Conservation (phyloP, 2,797 vertebrate species). For the Mus spretus region DNA sequence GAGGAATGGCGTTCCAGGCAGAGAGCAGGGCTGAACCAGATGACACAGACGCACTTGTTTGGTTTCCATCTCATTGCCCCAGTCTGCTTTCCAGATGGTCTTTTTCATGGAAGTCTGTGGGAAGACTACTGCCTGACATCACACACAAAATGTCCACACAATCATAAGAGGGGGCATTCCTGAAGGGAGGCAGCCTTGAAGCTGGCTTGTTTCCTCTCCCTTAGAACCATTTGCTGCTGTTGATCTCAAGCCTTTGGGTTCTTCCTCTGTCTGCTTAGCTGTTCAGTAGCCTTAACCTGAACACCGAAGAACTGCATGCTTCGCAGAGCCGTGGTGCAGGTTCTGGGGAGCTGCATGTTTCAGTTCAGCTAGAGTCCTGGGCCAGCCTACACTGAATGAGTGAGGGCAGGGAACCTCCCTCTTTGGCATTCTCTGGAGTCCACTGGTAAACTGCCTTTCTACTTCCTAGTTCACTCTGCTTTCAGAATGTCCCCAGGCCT, state of each 20-base stretch:
- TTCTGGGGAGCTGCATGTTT: background rate
- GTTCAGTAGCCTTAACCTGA: background rate
- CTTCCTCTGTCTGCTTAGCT: background rate
- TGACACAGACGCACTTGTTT: no score
- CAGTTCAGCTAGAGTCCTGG: background rate
- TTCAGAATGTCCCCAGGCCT: background rate
- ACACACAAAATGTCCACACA: conserved; percentile 82
- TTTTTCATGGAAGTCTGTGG: no score
- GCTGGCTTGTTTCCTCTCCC: conserved; percentile 61
- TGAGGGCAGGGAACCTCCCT: background rate
- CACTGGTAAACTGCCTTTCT: background rate
- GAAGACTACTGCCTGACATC: no score
- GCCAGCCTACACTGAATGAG: background rate
- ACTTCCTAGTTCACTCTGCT: background rate
- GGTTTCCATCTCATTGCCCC: no score
- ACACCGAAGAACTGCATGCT: background rate
- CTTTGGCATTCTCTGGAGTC: background rate
- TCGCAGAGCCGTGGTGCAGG: background rate
- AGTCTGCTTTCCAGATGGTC: no score
- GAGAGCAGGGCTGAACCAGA: no score
- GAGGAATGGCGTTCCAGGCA: no score
- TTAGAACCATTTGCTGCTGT: conserved; percentile 42
- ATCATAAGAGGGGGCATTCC: conserved; percentile 62
- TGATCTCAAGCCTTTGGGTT: background rate
- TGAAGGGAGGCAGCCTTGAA: conserved; percentile 13